A percentile compares a stretch with the other conserved stretches of the same genome.
Conservation (phyloP, 2,888 invertebrate genomes). For the Eupithecia dodoneata region DNA sequence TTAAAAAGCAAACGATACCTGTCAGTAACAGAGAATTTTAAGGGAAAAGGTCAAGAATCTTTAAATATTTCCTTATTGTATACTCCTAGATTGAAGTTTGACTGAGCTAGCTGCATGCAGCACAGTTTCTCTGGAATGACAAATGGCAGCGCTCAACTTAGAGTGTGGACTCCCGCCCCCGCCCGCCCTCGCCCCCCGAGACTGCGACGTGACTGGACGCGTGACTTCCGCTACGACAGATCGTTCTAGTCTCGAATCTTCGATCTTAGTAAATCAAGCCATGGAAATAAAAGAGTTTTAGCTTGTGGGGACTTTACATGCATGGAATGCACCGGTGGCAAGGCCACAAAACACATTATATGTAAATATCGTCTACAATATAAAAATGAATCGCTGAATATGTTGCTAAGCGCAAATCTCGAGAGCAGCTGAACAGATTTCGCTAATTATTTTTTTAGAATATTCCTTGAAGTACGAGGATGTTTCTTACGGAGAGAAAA, state of each 20-base stretch:
- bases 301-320: background rate
- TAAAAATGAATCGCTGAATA: no score
- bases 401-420: no score
- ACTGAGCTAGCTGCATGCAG: background rate
- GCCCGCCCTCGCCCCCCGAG: background rate
- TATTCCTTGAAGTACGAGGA: no score
- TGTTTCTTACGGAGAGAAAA: no score
- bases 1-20: background rate
- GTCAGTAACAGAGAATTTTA: background rate
- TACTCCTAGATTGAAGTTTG: background rate
- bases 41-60: background rate
- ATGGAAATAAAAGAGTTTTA: background rate
- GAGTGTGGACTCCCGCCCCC: slow-evolving; percentile 10
- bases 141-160: background rate
- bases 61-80: background rate
- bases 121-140: background rate
- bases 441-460: no score
- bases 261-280: background rate
- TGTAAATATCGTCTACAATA: no score
- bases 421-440: no score
- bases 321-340: no score
- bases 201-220: slow-evolving; percentile 3
- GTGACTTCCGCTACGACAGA: slow-evolving; percentile 1
- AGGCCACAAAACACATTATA: no score
- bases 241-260: background rate